A percentile compares a stretch with the other conserved stretches of the same genome.
phyloP scores from a whole-genome alignment of 2,888 invertebrate species.

The Psococerastis gibbosa region DNA sequence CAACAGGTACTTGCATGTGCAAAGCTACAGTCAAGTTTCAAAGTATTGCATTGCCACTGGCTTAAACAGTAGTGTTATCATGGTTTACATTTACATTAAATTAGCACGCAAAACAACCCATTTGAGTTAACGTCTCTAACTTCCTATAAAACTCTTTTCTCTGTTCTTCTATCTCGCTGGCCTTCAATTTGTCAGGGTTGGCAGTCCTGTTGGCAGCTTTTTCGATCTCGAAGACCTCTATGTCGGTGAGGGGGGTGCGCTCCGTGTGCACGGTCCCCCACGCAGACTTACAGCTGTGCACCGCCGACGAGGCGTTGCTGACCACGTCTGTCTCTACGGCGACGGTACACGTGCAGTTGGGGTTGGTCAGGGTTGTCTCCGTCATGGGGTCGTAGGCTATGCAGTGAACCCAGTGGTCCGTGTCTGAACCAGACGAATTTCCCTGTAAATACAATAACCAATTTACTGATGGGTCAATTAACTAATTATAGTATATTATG shows the following conservation, averaged over 20 bases:
- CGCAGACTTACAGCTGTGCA: neutral
- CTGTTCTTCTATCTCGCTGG: neutral
- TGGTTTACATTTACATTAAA: no score
- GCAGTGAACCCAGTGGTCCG: constrained; percentile 3
- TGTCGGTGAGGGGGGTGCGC: neutral
- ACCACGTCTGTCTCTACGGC: neutral
- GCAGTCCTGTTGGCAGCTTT: neutral
- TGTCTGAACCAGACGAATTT: no score
- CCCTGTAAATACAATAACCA: no score
- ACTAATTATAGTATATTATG: no score
- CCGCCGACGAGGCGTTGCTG: neutral
- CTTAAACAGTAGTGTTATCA: no score
- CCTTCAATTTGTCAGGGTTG: neutral
- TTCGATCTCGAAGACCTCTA: neutral
- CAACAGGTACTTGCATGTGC: no score
- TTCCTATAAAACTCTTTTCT: neutral
- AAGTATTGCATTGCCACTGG: no score
- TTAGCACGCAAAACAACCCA: neutral
- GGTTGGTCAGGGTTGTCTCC: neutral
- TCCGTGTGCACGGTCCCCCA: neutral
- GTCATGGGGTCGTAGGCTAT: constrained; percentile 5
- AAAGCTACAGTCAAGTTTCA: no score
- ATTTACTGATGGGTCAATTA: no score
- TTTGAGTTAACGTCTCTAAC: neutral
- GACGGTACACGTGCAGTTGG: constrained; percentile 5